Percentiles rank a stretch among this genome's conserved stretches.
phyloP scores from a whole-genome alignment of 2,113 vertebrate genomes.

The Panurus biarmicus region DNA sequence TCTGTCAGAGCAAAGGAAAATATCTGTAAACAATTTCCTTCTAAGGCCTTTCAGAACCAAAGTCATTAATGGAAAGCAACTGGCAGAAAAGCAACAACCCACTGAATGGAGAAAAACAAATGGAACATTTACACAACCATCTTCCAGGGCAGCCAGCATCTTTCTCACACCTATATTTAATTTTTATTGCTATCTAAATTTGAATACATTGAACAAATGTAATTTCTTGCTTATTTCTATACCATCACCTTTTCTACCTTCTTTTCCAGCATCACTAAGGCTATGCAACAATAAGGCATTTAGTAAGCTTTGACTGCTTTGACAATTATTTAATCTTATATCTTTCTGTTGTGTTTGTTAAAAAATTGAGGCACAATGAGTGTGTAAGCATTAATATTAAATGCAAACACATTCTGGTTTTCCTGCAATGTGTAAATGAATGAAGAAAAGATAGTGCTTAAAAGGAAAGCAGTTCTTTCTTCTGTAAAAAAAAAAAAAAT shows the following conservation, averaged over 20 bases:
- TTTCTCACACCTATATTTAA: not conserved
- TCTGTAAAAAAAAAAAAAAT: not conserved
- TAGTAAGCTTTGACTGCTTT: not conserved
- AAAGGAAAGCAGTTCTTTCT: not conserved
- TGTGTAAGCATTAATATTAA: not conserved
- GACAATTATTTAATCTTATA: not conserved
- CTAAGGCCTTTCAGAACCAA: constrained; percentile 2
- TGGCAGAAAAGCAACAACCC: constrained; percentile 6
- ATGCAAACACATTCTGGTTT: constrained; percentile 3
- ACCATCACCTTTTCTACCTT: not conserved
- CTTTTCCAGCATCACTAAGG: not conserved
- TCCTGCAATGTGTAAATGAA: not conserved
- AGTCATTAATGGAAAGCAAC: constrained; percentile 51
- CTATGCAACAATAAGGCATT: not conserved
- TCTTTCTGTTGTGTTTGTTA: not conserved
- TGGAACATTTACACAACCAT: not conserved
- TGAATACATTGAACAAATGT: not conserved
- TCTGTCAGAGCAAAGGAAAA: constrained; percentile 39
- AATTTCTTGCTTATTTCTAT: not conserved
- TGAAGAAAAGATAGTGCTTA: not conserved
- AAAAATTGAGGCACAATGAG: not conserved
- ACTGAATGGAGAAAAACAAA: not conserved
- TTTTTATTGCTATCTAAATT: not conserved
- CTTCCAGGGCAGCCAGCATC: not conserved
- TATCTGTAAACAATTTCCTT: constrained; percentile 62